These are phyloP conservation scores for Riptortus pedestris DNA, from an alignment of 1,140 invertebrate species.

Conservation along the genomic window DNA sequence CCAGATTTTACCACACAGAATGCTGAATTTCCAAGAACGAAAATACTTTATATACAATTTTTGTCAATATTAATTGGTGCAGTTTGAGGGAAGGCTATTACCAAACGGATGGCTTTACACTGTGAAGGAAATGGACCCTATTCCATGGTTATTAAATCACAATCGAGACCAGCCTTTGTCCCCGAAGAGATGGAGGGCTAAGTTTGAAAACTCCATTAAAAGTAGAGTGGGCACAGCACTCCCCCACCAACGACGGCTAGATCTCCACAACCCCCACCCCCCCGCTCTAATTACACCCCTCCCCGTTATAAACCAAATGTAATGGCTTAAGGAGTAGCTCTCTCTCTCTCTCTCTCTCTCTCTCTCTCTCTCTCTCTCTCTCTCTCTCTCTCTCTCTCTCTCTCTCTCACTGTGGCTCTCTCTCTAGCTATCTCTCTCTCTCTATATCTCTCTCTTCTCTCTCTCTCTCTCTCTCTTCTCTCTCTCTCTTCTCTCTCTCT, in stretches of 20 bases:
- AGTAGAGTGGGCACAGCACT: constrained; percentile 6
- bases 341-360: constrained; percentile 13
- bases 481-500: background rate
- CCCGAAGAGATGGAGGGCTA: too few species aligned
- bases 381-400: constrained; percentile 22
- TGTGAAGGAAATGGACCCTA: background rate
- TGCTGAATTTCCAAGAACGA: too few species aligned
- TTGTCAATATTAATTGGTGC: too few species aligned
- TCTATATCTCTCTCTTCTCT: constrained; percentile 21
- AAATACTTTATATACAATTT: too few species aligned
- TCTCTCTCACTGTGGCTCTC: background rate
- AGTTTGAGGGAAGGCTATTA: too few species aligned
- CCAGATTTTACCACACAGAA: too few species aligned
- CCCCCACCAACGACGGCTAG: too few species aligned
- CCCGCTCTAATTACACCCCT: too few species aligned
- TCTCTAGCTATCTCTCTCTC: background rate
- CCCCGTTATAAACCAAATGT: too few species aligned
- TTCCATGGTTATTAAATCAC: constrained; percentile 6
- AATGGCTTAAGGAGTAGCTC: too few species aligned
- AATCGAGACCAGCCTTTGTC: background rate
- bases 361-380: constrained; percentile 18
- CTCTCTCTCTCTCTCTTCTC: background rate
- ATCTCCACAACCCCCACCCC: too few species aligned
- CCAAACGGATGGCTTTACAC: background rate
- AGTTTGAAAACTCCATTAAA: constrained; percentile 10